Conservation (phyloP, 2,113 vertebrate genomes). For the Serinus canaria region DNA sequence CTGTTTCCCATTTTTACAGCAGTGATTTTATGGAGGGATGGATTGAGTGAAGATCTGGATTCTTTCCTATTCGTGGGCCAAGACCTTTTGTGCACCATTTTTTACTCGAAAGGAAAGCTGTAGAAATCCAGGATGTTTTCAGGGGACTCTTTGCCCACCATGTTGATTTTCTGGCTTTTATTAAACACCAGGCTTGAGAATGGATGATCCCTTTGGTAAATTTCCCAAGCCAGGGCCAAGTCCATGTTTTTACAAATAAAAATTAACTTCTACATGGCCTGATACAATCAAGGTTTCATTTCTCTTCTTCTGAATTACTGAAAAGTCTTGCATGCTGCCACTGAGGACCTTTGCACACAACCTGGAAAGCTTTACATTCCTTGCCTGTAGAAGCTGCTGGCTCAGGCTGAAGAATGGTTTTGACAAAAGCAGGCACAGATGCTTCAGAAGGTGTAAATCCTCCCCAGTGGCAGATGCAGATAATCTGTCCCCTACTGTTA, state of each 20-base stretch:
- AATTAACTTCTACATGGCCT: background rate
- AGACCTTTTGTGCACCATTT: background rate
- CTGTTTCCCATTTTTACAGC: background rate
- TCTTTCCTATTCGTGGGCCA: rapidly evolving
- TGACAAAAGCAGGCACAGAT: slow-evolving; percentile 33
- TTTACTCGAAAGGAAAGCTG: background rate
- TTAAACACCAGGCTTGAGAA: background rate
- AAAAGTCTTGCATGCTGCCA: background rate
- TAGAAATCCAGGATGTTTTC: background rate
- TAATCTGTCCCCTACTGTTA: slow-evolving; percentile 54
- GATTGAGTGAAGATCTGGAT: background rate
- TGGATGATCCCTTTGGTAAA: background rate
- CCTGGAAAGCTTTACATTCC: background rate
- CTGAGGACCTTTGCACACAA: background rate
- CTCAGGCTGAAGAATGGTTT: background rate
- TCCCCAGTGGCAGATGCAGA: slow-evolving; percentile 4
- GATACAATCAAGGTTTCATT: background rate
- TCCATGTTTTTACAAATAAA: background rate
- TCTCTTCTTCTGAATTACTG: background rate
- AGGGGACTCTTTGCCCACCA: background rate
- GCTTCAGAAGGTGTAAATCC: slow-evolving; percentile 56
- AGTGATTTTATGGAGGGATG: background rate
- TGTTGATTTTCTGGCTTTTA: background rate
- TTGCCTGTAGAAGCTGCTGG: background rate
- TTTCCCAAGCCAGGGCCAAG: background rate